phyloP scores from a whole-genome alignment of 2,113 vertebrate genomes.

The Genyomyrus donnyi region DNA sequence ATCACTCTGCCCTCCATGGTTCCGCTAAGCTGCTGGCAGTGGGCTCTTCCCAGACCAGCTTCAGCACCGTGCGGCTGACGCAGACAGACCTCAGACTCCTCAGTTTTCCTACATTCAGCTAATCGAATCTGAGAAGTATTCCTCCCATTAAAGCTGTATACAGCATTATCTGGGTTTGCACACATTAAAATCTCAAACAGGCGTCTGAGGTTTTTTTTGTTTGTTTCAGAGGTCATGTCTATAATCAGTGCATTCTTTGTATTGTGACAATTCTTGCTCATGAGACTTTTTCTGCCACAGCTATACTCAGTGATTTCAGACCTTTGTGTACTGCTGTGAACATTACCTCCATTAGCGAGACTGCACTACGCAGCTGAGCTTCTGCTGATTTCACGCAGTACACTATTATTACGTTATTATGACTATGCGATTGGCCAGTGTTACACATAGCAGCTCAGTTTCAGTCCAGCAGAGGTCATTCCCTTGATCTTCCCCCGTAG shows the following conservation, averaged over 20 bases:
- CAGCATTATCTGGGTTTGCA: background rate
- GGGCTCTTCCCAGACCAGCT: background rate
- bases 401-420: background rate
- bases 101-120: background rate
- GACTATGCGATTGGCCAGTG: background rate
- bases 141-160: background rate
- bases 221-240: slow-evolving; percentile 18
- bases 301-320: background rate
- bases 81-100: background rate
- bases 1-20: background rate
- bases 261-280: slow-evolving; percentile 31
- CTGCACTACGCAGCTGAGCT: background rate
- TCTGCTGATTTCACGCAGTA: no score
- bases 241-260: slow-evolving; percentile 6
- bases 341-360: background rate
- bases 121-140: no score
- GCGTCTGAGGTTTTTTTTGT: background rate
- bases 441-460: background rate
- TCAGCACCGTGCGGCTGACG: background rate
- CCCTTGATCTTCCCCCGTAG: background rate
- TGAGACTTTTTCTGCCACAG: background rate
- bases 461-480: background rate
- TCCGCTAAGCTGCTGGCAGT: background rate
- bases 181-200: background rate
- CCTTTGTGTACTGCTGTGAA: background rate